Percentiles rank a stretch among this genome's conserved stretches.
These are phyloP conservation scores for Dasypus novemcinctus DNA, from an alignment of 2,113 vertebrate species.

Conservation along the genomic window DNA sequence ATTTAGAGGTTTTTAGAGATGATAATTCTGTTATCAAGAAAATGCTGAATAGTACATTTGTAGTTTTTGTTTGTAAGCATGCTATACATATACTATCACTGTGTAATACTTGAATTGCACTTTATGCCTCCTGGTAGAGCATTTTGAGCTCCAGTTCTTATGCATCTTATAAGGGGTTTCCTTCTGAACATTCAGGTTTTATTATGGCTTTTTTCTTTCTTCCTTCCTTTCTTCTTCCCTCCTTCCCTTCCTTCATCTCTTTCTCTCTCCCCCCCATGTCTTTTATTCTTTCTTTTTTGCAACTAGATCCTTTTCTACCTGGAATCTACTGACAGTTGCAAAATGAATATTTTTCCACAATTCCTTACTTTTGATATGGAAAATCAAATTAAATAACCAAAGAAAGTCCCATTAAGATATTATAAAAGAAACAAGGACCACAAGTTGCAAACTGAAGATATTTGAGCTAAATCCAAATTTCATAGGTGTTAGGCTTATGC, in stretches of 20 bases:
- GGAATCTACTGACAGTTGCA: neutral
- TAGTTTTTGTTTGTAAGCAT: neutral
- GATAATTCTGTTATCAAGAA: neutral
- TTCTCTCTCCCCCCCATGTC: too few relatives aligned
- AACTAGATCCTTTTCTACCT: neutral
- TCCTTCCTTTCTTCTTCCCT: neutral
- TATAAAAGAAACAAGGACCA: neutral
- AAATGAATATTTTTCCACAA: neutral
- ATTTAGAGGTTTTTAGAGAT: neutral
- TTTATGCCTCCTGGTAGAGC: neutral
- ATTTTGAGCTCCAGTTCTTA: neutral
- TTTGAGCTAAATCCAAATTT: neutral
- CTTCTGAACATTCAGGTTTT: neutral
- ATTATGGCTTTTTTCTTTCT: neutral
- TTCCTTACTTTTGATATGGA: neutral
- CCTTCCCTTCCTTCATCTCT: fast-evolving
- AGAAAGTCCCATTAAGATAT: neutral
- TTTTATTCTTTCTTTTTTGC: neutral
- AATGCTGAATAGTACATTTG: neutral
- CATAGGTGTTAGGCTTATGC: neutral
- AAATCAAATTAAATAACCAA: neutral
- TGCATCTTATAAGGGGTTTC: neutral
- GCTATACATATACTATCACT: too few relatives aligned
- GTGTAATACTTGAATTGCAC: neutral
- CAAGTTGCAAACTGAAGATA: neutral